Evolutionary conservation across 2,113 vertebrate genomes (phyloP), one percentile per base, ranked within the genome.

Genomic region (Microcebus tavaratra): DNA sequence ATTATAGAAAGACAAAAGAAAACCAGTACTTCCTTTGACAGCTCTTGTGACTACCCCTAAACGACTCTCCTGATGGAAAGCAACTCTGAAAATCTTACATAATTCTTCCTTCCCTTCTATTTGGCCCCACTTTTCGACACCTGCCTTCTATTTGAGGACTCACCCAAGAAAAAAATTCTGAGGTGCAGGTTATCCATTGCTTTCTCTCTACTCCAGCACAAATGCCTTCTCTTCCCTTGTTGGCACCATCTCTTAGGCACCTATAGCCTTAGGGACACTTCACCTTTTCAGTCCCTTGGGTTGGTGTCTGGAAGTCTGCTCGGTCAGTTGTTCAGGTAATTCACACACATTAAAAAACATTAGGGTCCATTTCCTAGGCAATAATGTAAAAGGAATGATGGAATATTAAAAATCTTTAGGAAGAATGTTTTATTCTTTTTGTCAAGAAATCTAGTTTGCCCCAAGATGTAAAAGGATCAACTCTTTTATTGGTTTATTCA

Each of bases 1-100:
- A 88, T 72, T 68, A 82, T 7, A 83, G 68, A 84, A 94, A 93
- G 48, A 65, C 53, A 34, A 85, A 90, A 90, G 75, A 89, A 84
- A 63, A 80, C 14, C 68, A 48, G 39, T 67, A 57, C 29, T 27
- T 0, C 31, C 31, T 92, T 23, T 61, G 20, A 88, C 27, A 4
- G 14, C n/a, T 15, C 13, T 27, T 39, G 1, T 53, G 63, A 94
- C 15, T 75, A n/a, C 29, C 20, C 25, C 6, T 67, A n/a, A 29
- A 6, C 1, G 34, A 53, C n/a, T 17, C 18, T 88, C 20, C 42
- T 45, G 42, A 75, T 11, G 65, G 29, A 85, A 61, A 76, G 25
- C 59, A 89, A 84, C 34, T 21, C 55, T 70, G 45, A 75, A 55
- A 50, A 59, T 42, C 34, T 80, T 80, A 20, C 1, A 18, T 29